Evolutionary conservation across 2,113 vertebrate genomes (phyloP).

Genomic region (Sinosuthora webbiana): DNA sequence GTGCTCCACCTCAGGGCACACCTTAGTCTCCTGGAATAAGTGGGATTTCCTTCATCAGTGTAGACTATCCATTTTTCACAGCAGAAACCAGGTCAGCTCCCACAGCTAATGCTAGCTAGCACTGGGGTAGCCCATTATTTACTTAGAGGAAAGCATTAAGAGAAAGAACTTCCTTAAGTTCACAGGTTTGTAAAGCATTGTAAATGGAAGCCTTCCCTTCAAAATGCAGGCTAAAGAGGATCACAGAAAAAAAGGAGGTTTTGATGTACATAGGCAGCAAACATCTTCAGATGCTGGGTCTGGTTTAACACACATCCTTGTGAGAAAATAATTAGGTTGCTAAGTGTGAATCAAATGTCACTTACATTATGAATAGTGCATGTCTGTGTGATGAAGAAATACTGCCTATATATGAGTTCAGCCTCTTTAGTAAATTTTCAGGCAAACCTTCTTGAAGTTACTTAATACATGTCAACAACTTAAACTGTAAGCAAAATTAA

Average conservation of each 20-base stretch:
- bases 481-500: constrained; percentile 54
- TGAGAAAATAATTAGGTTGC: constrained; percentile 69
- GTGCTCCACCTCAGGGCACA: neutral
- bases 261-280: constrained; percentile 13
- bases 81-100: neutral
- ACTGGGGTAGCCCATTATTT: neutral
- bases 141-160: neutral
- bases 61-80: neutral
- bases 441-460: constrained; percentile 56
- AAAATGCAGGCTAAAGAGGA: constrained; percentile 20
- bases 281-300: constrained; percentile 30
- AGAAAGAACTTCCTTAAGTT: neutral
- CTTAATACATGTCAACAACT: constrained; percentile 57
- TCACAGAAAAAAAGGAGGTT: neutral
- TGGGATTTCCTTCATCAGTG: neutral
- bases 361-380: constrained; percentile 47
- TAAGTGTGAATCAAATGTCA: constrained; percentile 67
- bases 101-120: neutral
- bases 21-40: neutral
- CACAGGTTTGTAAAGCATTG: constrained; percentile 10
- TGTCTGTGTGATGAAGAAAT: constrained; percentile 67
- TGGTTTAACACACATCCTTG: constrained; percentile 49
- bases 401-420: constrained; percentile 60
- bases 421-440: constrained; percentile 47
- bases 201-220: neutral